A percentile compares a stretch with the other conserved stretches of the same genome.
Conservation (phyloP, 1,140 invertebrate genomes). For the Subanguina moxae region DNA sequence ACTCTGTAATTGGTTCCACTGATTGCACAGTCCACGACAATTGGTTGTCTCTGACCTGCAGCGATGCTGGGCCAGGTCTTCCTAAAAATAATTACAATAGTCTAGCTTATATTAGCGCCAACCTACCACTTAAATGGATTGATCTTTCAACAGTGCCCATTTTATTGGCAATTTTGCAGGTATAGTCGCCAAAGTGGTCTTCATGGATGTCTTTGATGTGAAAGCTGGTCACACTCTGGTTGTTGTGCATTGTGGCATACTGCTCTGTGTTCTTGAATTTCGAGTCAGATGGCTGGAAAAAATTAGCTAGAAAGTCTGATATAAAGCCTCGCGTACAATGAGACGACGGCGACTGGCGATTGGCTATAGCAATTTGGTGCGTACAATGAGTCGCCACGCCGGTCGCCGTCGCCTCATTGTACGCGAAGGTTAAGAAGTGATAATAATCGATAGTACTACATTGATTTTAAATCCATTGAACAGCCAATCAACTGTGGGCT, state of each 20-base stretch:
- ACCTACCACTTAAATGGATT: conserved; percentile 30
- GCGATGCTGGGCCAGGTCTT: conserved; percentile 18
- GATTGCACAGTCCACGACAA: conserved; percentile 26
- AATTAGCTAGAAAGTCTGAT: background rate
- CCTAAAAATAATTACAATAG: conserved; percentile 11
- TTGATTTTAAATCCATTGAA: conserved; percentile 35
- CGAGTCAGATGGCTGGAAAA: conserved; percentile 3
- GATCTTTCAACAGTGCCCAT: conserved; percentile 26
- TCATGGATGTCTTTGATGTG: conserved; percentile 19
- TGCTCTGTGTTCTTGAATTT: conserved; percentile 11
- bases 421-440: too few relatives aligned
- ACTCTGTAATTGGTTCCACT: conserved; percentile 15
- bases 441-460: too few relatives aligned
- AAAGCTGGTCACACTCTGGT: conserved; percentile 23
- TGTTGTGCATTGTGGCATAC: conserved; percentile 4
- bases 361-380: too few relatives aligned
- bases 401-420: too few relatives aligned
- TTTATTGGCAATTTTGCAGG: conserved; percentile 29
- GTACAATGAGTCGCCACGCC: too few relatives aligned
- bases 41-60: conserved; percentile 13
- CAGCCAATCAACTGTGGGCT: conserved; percentile 32
- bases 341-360: too few relatives aligned
- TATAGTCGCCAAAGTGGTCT: conserved; percentile 35
- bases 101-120: background rate
- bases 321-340: conserved; percentile 8